A percentile compares a stretch with the other conserved stretches of the same genome.
Conservation (phyloP, 1,140 invertebrate species). For the Aleiodes sp. region DNA sequence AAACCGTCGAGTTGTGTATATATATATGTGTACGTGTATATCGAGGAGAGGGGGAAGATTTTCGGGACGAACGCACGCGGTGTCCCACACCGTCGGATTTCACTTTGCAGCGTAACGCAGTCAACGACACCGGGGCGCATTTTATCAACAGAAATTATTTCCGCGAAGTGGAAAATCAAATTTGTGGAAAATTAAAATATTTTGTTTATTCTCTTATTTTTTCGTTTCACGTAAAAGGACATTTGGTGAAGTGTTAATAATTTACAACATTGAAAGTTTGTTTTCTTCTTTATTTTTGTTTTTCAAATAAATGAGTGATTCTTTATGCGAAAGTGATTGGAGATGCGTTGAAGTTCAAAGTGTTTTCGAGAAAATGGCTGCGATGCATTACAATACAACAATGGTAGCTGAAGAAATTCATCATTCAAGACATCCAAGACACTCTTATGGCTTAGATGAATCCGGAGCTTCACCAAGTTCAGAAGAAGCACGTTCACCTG, state of each 20-base stretch:
- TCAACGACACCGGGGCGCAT: constrained; percentile 29
- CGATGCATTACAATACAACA: constrained; percentile 59
- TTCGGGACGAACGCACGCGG: constrained; percentile 47
- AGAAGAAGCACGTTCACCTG: constrained; percentile 42
- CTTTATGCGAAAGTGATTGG: neutral
- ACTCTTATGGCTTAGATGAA: constrained; percentile 47
- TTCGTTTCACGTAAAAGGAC: constrained; percentile 22
- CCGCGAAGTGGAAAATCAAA: too few relatives aligned
- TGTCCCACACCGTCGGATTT: constrained; percentile 39
- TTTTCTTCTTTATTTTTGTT: neutral
- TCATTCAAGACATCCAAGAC: constrained; percentile 39
- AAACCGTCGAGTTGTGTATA: neutral
- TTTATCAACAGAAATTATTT: neutral
- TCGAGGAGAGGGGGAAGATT: constrained; percentile 40
- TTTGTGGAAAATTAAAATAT: neutral
- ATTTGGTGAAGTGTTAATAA: constrained; percentile 21
- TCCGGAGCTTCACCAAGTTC: constrained; percentile 48
- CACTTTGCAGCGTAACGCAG: constrained; percentile 50
- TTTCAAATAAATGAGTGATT: neutral
- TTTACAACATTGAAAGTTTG: neutral
- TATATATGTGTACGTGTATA: neutral
- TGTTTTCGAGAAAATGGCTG: constrained; percentile 42
- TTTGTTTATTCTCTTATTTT: neutral
- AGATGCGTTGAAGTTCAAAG: constrained; percentile 19
- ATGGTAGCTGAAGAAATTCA: constrained; percentile 53